A percentile compares a stretch with the other conserved stretches of the same genome.
Conservation (phyloP, 1,140 invertebrate genomes). For the Drosophila pallidifrons region DNA sequence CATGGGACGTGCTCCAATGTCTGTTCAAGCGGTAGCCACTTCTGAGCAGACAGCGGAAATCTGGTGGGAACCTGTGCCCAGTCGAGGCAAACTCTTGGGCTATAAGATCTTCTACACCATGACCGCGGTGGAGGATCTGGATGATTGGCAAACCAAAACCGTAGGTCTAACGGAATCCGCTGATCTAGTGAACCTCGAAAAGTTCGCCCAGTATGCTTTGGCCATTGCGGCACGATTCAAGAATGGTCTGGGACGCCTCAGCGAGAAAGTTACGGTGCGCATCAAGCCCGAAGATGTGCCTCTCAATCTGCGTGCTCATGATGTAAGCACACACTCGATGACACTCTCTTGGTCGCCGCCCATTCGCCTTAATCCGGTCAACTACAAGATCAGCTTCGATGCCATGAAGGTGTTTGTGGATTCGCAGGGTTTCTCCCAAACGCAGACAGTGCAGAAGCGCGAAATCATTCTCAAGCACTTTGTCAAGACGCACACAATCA, state of each 20-base stretch:
- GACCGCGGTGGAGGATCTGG: slow-evolving; percentile 96
- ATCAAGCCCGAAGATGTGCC: slow-evolving; percentile 97
- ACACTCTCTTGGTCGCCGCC: slow-evolving; percentile 97
- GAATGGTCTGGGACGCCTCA: slow-evolving; percentile 89
- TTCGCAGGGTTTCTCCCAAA: slow-evolving; percentile 96
- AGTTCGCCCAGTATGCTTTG: slow-evolving; percentile 96
- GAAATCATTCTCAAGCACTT: slow-evolving; percentile 90
- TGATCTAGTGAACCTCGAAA: slow-evolving; percentile 95
- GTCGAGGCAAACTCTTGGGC: slow-evolving; percentile 93
- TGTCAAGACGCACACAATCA: slow-evolving; percentile 90
- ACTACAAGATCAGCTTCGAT: slow-evolving; percentile 96
- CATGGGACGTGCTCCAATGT: slow-evolving; percentile 95
- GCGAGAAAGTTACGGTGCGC: slow-evolving; percentile 93
- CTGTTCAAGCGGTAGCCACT: slow-evolving; percentile 95
- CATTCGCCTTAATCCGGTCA: slow-evolving; percentile 93
- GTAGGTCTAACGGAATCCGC: slow-evolving; percentile 95
- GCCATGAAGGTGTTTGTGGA: slow-evolving; percentile 98
- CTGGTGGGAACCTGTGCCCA: slow-evolving; percentile 98
- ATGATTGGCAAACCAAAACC: slow-evolving; percentile 94
- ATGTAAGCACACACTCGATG: slow-evolving; percentile 95
- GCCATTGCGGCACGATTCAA: slow-evolving; percentile 94
- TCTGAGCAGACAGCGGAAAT: slow-evolving; percentile 96
- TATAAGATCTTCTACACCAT: slow-evolving; percentile 97
- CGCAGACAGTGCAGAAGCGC: slow-evolving; percentile 91
- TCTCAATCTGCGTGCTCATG: slow-evolving; percentile 92